Evolutionary conservation across 2,113 vertebrate species (phyloP), one percentile per base, ranked within the genome.

Genomic region (Aegithalos caudatus): DNA sequence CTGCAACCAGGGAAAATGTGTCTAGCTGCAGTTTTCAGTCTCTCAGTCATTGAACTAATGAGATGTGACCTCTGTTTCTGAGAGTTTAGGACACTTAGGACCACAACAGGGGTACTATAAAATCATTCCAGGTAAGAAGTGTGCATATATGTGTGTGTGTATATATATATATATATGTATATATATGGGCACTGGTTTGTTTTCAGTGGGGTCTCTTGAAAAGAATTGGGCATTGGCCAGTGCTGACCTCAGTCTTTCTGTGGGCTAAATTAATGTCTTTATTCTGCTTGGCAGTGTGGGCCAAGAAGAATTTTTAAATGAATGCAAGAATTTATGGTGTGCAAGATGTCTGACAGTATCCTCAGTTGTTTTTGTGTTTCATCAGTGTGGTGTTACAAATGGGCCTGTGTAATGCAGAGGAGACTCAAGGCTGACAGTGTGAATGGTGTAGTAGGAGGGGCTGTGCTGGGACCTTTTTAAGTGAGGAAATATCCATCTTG

Each of bases 251-350:
- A 78, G 51, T 60, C 85, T 88, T 92, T 84, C 82, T 82, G 48
- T 88, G 79, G 74, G 64, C 90, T 95, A 88, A 95, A 91, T 91
- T 95, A 88, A 74, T 58, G 82, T 85, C 87, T 95, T 95, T 94
- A 93, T 96, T 96, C 94, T 88, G 58, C n/a, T 88, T 77, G 82
- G 71, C 82, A 95, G 85, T 95, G 92, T 96, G 92, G 93, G 81
- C 80, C 94, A 96, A 70, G 88, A 96, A 90, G 90, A 96, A 95
- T 94, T 94, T 80, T 90, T 16, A 90, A 94, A 92, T 78, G 72
- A 95, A 94, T 96, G 95, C 90, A 96, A 90, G 92, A 95, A 93
- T 95, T 92, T 82, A 79, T 95, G 93, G 79, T 90, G 95, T 95
- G 82, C 56, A 66, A 67, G 86, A 92, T 95, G 81, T 65, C 74